Percentiles rank a stretch among this genome's conserved stretches.
phyloP scores from a whole-genome alignment of 2,888 invertebrate genomes.

The Agelastica alni region DNA sequence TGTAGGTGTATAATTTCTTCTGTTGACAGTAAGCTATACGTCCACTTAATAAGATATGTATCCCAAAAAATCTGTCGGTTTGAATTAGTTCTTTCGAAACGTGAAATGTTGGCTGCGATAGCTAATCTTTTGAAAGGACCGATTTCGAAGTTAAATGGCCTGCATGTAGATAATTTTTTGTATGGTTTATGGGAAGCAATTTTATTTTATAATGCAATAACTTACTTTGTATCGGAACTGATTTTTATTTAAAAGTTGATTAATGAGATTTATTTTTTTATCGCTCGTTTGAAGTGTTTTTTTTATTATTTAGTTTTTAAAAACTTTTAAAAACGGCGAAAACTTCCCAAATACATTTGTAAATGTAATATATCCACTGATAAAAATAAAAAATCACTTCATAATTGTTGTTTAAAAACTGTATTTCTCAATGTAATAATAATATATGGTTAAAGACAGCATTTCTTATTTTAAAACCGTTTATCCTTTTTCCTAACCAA shows the following conservation, averaged over 20 bases:
- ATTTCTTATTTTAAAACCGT: background rate
- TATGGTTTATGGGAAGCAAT: background rate
- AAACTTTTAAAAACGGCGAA: no score
- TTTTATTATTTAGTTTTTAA: background rate
- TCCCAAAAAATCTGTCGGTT: conserved; percentile 6
- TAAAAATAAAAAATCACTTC: conserved; percentile 13
- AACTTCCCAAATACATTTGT: background rate
- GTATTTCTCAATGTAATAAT: conserved; percentile 34
- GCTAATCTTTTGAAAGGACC: conserved; percentile 22
- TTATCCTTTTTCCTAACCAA: background rate
- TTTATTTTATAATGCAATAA: background rate
- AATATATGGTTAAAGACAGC: conserved; percentile 33
- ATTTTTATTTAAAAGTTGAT: background rate
- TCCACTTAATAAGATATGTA: conserved; percentile 23
- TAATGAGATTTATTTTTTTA: background rate
- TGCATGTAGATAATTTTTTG: conserved; percentile 8
- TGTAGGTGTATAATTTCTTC: no score
- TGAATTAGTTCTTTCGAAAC: conserved; percentile 27
- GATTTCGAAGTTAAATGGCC: conserved; percentile 16
- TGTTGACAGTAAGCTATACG: conserved; percentile 18
- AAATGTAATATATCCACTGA: conserved; percentile 3
- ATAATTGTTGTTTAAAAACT: conserved; percentile 23
- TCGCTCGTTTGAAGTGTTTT: background rate
- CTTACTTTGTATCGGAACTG: background rate
- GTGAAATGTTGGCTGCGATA: background rate